These are phyloP conservation scores for Thereva nobilitata DNA, from an alignment of 2,888 invertebrate species.

Conservation along the genomic window DNA sequence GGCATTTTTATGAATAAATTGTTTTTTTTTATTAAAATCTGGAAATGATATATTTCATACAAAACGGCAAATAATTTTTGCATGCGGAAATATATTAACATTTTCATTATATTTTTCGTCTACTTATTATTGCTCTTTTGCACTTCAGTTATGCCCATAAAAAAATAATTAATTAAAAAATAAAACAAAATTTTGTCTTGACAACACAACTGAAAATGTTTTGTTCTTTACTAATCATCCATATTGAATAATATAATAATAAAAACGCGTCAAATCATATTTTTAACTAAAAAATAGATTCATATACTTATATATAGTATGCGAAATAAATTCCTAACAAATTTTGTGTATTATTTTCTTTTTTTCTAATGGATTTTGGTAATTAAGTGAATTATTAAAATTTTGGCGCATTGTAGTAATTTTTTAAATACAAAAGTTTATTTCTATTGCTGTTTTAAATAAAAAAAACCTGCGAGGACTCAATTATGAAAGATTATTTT, in stretches of 20 bases:
- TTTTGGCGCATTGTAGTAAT: too few species aligned
- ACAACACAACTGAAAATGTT: conserved; percentile 45
- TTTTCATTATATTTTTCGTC: conserved; percentile 15
- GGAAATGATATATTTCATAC: too few species aligned
- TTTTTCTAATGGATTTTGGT: too few species aligned
- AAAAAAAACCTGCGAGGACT: too few species aligned
- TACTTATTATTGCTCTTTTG: conserved; percentile 27
- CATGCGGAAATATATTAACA: neutral
- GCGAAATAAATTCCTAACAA: conserved; percentile 37
- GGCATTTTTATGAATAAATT: too few species aligned
- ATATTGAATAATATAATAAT: too few species aligned
- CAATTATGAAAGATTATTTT: too few species aligned
- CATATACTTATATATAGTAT: conserved; percentile 11
- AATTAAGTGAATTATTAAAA: too few species aligned
- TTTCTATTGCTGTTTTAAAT: too few species aligned
- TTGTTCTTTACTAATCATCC: conserved; percentile 17
- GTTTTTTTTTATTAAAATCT: too few species aligned
- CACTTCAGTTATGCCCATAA: conserved; percentile 6
- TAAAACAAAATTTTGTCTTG: conserved; percentile 38
- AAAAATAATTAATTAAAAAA: conserved; percentile 17
- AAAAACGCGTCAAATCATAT: conserved; percentile 11
- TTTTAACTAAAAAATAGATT: conserved; percentile 1
- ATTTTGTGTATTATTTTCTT: conserved; percentile 36
- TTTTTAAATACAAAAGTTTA: too few species aligned
- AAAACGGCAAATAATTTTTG: too few species aligned